phyloP scores from a whole-genome alignment of 2,113 vertebrate genomes.

The Typhlomys cinereus region DNA sequence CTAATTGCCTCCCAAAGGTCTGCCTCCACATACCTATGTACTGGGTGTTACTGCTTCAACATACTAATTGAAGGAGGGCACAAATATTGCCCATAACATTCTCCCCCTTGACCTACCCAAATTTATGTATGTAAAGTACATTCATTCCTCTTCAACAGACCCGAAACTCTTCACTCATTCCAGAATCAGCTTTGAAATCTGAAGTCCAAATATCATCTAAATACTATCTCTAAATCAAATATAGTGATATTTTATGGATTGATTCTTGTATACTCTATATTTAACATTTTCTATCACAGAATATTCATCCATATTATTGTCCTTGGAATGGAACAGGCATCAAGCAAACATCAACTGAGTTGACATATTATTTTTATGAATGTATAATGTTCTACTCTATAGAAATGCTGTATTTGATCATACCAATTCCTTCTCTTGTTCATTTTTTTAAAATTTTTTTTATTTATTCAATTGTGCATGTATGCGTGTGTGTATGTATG shows the following conservation, averaged over 20 bases:
- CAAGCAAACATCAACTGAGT: conserved; percentile 1
- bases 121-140: neutral
- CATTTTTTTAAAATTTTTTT: no score
- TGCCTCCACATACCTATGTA: neutral
- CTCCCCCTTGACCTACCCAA: neutral
- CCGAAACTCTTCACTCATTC: neutral
- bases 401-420: neutral
- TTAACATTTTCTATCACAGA: neutral
- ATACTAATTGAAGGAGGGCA: neutral
- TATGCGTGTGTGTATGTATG: no score
- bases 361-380: neutral
- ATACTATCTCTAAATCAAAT: neutral
- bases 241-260: neutral
- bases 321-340: neutral
- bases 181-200: conserved; percentile 4
- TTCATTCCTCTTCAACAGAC: neutral
- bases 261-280: neutral
- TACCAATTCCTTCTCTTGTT: neutral
- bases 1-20: neutral
- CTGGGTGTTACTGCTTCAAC: neutral
- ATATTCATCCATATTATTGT: neutral
- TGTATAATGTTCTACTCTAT: neutral
- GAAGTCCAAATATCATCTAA: neutral
- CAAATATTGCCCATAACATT: neutral
- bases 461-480: no score